phyloP scores from a whole-genome alignment of 2,888 invertebrate species.

The Thalpophila matura region DNA sequence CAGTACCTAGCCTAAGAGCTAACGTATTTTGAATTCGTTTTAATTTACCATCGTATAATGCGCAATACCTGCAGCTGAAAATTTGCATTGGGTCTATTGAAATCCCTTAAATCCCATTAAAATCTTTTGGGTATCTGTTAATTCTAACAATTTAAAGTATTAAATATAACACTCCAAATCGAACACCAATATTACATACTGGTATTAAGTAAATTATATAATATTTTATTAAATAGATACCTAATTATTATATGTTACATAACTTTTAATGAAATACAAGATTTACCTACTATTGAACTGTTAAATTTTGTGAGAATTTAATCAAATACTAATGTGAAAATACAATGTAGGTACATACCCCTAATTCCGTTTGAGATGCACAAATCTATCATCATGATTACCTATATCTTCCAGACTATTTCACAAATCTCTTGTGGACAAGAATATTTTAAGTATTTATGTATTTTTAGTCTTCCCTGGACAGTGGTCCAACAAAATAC shows the following conservation, averaged over 20 bases:
- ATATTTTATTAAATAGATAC: constrained; percentile 53
- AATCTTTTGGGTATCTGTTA: constrained; percentile 24
- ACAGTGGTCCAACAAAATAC: constrained; percentile 71
- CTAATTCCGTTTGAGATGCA: constrained; percentile 59
- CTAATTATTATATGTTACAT: constrained; percentile 55
- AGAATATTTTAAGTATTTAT: constrained; percentile 62
- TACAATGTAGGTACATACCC: constrained; percentile 35
- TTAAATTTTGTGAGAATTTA: constrained; percentile 56
- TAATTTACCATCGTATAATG: constrained; percentile 47
- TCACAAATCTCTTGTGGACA: constrained; percentile 65
- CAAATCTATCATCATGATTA: constrained; percentile 55
- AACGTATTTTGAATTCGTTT: constrained; percentile 55
- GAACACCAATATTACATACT: constrained; percentile 43
- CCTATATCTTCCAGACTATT: constrained; percentile 62
- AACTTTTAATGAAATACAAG: constrained; percentile 53
- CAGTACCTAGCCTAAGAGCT: constrained; percentile 62
- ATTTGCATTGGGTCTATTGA: constrained; percentile 45
- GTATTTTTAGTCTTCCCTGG: constrained; percentile 78
- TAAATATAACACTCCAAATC: constrained; percentile 29
- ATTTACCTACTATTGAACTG: constrained; percentile 55
- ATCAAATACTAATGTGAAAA: constrained; percentile 48
- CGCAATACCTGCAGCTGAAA: constrained; percentile 47
- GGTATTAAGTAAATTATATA: constrained; percentile 38
- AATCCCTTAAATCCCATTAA: constrained; percentile 43
- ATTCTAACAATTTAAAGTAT: constrained; percentile 28